These are phyloP conservation scores for Oreortyx pictus DNA, from an alignment of 2,797 vertebrate genomes.

Conservation along the genomic window DNA sequence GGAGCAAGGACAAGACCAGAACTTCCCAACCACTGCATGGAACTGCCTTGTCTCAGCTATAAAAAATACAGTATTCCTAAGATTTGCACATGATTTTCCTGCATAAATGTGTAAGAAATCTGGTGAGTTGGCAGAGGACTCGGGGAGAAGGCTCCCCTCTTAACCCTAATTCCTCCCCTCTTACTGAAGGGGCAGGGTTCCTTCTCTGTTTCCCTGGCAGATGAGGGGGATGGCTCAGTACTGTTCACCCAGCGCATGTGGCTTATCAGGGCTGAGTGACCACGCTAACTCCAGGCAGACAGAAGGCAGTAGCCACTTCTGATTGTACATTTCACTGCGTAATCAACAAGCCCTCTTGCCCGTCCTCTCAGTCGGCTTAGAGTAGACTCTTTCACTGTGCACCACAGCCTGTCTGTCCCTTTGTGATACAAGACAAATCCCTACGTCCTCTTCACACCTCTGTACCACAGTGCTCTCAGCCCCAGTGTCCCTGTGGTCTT, in stretches of 20 bases:
- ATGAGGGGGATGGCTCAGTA: fast-evolving
- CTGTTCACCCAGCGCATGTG: fast-evolving
- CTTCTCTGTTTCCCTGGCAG: not conserved
- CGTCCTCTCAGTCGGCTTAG: not conserved
- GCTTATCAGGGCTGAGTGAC: fast-evolving
- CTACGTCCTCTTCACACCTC: fast-evolving
- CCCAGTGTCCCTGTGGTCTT: not conserved
- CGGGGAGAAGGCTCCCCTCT: not conserved
- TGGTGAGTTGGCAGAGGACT: fast-evolving
- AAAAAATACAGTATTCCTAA: not conserved
- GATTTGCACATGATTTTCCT: not conserved
- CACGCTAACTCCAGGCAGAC: fast-evolving
- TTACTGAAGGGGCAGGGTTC: fast-evolving
- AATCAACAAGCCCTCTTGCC: fast-evolving
- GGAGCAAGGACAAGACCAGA: not conserved
- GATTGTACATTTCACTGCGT: fast-evolving
- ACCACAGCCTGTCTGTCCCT: not conserved
- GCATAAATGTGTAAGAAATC: fast-evolving
- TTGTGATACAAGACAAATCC: fast-evolving
- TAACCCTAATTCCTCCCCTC: not conserved
- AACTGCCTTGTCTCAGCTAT: not conserved
- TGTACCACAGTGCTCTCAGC: fast-evolving
- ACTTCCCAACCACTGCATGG: not conserved
- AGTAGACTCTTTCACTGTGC: fast-evolving
- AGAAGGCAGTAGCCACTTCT: fast-evolving